Base-by-base conservation (phyloP, 2,113 vertebrate genomes). In the Xenopus laevis region DNA sequence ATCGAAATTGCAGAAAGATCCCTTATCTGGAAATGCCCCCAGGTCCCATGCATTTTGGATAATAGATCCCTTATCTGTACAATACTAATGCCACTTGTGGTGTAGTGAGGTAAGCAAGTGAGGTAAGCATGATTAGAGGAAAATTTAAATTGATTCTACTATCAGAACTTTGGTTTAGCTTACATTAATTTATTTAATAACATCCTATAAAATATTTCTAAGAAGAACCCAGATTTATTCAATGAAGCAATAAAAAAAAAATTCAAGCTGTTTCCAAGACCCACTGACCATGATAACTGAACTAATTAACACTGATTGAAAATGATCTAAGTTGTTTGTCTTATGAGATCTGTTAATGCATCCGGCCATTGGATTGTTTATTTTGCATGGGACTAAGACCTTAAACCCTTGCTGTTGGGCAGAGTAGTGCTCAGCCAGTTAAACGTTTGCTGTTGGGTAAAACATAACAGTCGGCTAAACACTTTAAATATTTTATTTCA, bases 401-500 rank as follows among this genome's bases (percentile, higher is more conserved):
- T 63, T 45, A 15, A 47, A 60, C 58, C 52, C 2, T 18, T 18
- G 50, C 65, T 68, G 10, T 15, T 15, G 59, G 66, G 58, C 23
- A 40, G 17, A 68, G 72, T 33, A 58, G 72, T 58, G 23, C 33
- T 40, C 8, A 40, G 33, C 33, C 33, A 40, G 33, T 63, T 45
- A 15, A 47, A 60, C 46, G 52, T 2, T 18, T 18, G 50, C 65
- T 61, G 10, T 15, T 15, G 59, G 66, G 58, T 18, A 40, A n/a
- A 68, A 65, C 18, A 57, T 65, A 58, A 45, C 73, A 76, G 59
- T 76, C 55, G 46, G 66, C 63, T 76, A 69, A 68, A 69, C 73
- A 69, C 66, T 75, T 75, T 53, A 44, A 60, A 40, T 40, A 40
- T 40, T 40, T 40, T 40, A 40, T 40, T 40, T 27, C 50, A 68